phyloP scores from a whole-genome alignment of 2,888 invertebrate species.

The Camponotus fellah region DNA sequence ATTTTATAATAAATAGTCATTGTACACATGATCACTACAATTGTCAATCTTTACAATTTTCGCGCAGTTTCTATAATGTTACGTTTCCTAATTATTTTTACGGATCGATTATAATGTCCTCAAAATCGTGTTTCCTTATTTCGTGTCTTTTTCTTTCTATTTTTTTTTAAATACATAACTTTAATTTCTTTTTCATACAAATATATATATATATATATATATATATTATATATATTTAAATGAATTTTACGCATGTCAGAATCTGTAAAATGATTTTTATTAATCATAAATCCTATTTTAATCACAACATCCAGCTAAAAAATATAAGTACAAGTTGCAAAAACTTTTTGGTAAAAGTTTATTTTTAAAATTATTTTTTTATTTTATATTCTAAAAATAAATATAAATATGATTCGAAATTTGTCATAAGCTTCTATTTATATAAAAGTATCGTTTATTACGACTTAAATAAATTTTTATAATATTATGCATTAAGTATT shows the following conservation, averaged over 20 bases:
- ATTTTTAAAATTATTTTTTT: not conserved
- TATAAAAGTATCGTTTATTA: slow-evolving; percentile 13
- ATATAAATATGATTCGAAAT: not conserved
- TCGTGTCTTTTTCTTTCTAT: not conserved
- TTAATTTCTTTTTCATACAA: not conserved
- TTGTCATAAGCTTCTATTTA: not conserved
- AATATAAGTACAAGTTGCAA: not conserved
- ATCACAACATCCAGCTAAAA: not conserved
- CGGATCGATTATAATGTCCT: slow-evolving; percentile 10
- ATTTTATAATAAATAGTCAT: slow-evolving; percentile 70
- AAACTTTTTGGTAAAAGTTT: not conserved
- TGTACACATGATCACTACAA: slow-evolving; percentile 30
- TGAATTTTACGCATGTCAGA: not conserved
- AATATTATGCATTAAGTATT: slow-evolving; percentile 34
- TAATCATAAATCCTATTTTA: not conserved
- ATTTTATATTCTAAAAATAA: not conserved
- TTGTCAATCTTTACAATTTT: slow-evolving; percentile 11
- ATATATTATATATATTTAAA: not conserved
- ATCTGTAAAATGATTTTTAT: not conserved
- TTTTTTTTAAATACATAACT: slow-evolving; percentile 25
- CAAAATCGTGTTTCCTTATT: not conserved
- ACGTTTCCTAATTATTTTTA: slow-evolving; percentile 2
- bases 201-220: no score
- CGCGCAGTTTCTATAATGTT: slow-evolving; percentile 16
- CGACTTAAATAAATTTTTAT: not conserved